phyloP scores from a whole-genome alignment of 2,797 vertebrate species.

The Melanogrammus aeglefinus region DNA sequence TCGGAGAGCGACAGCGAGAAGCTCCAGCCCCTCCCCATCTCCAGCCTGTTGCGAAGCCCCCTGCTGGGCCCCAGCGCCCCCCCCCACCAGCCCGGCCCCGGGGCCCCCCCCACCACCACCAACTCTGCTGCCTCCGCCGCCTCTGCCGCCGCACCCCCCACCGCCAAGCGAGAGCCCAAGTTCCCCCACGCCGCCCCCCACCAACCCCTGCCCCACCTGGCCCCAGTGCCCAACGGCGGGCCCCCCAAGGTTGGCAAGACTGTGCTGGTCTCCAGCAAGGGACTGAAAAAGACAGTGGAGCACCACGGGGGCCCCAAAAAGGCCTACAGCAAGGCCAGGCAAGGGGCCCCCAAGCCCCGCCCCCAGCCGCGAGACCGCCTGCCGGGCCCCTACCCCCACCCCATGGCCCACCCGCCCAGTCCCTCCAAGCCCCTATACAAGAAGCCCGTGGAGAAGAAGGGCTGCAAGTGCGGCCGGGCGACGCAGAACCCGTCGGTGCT shows the following conservation, averaged over 20 bases:
- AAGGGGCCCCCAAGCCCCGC: conserved; percentile 88
- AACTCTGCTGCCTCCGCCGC: conserved; percentile 71
- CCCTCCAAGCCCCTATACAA: conserved; percentile 98
- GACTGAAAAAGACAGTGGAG: conserved; percentile 90
- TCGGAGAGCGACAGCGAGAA: conserved; percentile 98
- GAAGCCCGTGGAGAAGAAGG: conserved; percentile 98
- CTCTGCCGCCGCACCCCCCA: conserved; percentile 73
- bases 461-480: conserved; percentile 98
- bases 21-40: conserved; percentile 91
- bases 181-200: conserved; percentile 73
- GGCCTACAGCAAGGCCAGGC: conserved; percentile 90
- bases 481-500: conserved; percentile 99
- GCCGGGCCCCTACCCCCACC: conserved; percentile 76
- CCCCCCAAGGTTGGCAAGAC: conserved; percentile 91
- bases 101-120: conserved; percentile 76
- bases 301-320: conserved; percentile 89
- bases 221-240: conserved; percentile 90
- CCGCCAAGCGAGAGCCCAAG: conserved; percentile 85
- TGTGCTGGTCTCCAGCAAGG: conserved; percentile 86
- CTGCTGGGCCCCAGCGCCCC: conserved; percentile 77
- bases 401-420: conserved; percentile 84
- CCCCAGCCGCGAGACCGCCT: conserved; percentile 89
- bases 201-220: conserved; percentile 69
- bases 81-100: conserved; percentile 68
- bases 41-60: conserved; percentile 86